Conservation (phyloP, 2,797 vertebrate genomes). For the Valencia hispanica region DNA sequence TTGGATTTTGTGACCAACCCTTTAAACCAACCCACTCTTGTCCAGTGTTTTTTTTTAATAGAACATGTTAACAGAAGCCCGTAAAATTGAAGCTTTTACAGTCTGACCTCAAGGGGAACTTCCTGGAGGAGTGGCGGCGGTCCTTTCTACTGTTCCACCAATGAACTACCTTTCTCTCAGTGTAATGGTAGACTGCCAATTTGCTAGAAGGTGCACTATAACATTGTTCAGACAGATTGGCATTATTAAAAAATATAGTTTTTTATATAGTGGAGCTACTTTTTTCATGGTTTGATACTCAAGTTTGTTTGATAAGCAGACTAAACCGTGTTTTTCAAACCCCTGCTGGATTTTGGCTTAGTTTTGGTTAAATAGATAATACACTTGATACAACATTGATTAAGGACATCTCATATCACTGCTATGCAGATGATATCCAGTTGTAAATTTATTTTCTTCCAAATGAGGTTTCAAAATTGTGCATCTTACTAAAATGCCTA, state of each 20-base stretch:
- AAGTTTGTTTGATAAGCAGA: background rate
- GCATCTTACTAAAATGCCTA: too few species aligned
- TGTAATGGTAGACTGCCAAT: background rate
- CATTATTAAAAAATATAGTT: background rate
- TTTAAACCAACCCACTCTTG: background rate
- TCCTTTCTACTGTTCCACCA: background rate
- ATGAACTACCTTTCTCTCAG: background rate
- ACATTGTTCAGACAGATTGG: background rate
- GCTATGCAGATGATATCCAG: too few species aligned
- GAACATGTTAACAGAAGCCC: background rate
- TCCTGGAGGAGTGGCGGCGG: background rate
- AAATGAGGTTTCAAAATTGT: too few species aligned
- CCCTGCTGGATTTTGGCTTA: background rate
- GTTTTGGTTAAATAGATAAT: background rate
- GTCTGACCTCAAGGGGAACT: background rate
- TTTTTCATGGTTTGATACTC: background rate
- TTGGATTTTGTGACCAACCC: background rate
- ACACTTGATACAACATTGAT: too few species aligned
- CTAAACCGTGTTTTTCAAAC: background rate
- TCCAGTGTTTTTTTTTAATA: background rate
- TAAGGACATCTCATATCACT: too few species aligned
- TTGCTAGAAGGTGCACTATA: background rate
- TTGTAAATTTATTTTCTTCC: too few species aligned
- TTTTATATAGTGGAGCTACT: background rate
- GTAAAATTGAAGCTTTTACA: background rate